Conservation (phyloP, 2,113 vertebrate species). For the Pseudorectes ferrugineus region DNA sequence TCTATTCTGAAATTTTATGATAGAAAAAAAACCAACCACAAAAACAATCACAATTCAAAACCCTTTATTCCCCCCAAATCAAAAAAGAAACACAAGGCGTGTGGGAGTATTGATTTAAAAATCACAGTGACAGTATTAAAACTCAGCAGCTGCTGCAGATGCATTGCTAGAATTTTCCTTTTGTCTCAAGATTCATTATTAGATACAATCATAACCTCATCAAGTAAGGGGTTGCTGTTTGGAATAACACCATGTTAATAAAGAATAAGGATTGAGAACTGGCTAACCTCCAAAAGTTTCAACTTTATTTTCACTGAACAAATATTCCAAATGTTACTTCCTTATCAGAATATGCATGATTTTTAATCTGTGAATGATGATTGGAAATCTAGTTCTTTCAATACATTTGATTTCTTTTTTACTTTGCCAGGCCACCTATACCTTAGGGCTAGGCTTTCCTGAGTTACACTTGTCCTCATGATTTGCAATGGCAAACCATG, state of each 20-base stretch:
- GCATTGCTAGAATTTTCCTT: background rate
- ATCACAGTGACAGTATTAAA: background rate
- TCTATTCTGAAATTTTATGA: background rate
- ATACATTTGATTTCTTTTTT: fast-evolving
- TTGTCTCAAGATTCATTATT: background rate
- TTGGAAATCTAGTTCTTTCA: background rate
- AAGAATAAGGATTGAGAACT: background rate
- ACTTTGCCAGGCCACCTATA: fast-evolving
- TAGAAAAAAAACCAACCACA: background rate
- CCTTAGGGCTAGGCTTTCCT: background rate
- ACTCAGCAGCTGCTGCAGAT: background rate
- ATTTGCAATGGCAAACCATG: background rate
- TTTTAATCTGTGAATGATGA: background rate
- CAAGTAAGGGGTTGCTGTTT: background rate
- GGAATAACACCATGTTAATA: background rate
- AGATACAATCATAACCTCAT: background rate
- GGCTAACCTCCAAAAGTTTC: background rate
- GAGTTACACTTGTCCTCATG: background rate
- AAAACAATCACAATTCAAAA: background rate
- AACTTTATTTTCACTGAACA: background rate
- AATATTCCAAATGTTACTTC: background rate
- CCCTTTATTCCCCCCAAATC: background rate
- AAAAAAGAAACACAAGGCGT: background rate
- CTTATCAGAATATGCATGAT: background rate
- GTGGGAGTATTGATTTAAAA: background rate